Evolutionary conservation across 2,888 invertebrate species (phyloP).

Genomic region (Calephelis perditalis): DNA sequence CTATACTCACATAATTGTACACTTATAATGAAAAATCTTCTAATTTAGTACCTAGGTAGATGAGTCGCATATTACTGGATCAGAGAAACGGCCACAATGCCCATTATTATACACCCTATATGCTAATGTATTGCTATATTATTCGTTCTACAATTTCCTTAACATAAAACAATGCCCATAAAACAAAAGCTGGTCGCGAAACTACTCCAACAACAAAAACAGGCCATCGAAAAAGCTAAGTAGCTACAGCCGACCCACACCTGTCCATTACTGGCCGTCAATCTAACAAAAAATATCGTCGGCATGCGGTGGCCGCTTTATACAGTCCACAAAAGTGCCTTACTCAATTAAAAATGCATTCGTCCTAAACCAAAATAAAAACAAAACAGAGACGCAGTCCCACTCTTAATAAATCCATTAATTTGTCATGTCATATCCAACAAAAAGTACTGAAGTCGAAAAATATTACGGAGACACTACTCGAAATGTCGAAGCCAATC

Average conservation of each 20-base stretch:
- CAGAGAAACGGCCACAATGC: no score
- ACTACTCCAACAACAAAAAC: constrained; percentile 55
- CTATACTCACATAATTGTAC: no score
- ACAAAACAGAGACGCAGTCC: constrained; percentile 64
- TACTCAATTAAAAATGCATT: constrained; percentile 79
- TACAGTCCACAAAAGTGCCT: constrained; percentile 75
- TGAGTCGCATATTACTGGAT: no score
- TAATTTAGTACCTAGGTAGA: no score
- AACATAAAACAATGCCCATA: constrained; percentile 50
- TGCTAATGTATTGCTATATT: no score
- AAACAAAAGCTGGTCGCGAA: constrained; percentile 52
- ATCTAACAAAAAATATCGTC: constrained; percentile 72
- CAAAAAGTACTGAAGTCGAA: constrained; percentile 52
- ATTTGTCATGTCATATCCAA: constrained; percentile 76
- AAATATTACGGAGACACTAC: constrained; percentile 49
- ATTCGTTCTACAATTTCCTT: constrained; percentile 39
- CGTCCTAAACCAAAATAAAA: constrained; percentile 68
- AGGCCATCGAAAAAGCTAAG: constrained; percentile 59
- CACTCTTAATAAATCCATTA: constrained; percentile 77
- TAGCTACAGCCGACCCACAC: constrained; percentile 69
- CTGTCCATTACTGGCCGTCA: constrained; percentile 77
- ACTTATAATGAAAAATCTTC: no score
- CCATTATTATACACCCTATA: no score
- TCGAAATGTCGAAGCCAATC: constrained; percentile 43
- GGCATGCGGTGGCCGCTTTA: constrained; percentile 73